A percentile compares a stretch with the other conserved stretches of the same genome.
phyloP scores from a whole-genome alignment of 1,140 invertebrate genomes.

The Leucophenga varia region DNA sequence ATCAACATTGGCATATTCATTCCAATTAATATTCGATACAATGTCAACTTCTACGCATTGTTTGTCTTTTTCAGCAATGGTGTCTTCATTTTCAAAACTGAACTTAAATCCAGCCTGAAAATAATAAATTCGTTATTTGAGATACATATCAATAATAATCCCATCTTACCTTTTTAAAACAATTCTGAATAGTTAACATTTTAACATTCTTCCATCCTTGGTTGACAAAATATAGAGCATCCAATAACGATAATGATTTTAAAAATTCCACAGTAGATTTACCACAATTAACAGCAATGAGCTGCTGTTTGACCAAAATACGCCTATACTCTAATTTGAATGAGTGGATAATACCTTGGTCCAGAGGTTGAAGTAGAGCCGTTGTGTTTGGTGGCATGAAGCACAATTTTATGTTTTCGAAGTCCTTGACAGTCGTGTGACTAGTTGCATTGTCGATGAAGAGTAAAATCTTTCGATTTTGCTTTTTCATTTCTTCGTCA shows the following conservation, averaged over 20 bases:
- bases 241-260: background rate
- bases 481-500: constrained; percentile 2
- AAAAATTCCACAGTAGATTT: constrained; percentile 1
- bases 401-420: background rate
- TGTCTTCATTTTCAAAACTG: no score
- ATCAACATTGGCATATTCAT: no score
- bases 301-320: background rate
- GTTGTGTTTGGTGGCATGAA: constrained; percentile 12
- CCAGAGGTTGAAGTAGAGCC: constrained; percentile 4
- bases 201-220: background rate
- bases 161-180: constrained; percentile 1
- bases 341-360: constrained; percentile 6
- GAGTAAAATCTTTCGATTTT: constrained; percentile 5
- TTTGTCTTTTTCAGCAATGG: no score
- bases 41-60: no score
- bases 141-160: no score
- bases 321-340: constrained; percentile 1
- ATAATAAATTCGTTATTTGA: constrained; percentile 1
- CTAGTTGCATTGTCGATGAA: constrained; percentile 10
- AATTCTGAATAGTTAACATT: background rate
- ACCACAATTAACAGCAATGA: background rate
- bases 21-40: no score
- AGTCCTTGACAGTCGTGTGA: constrained; percentile 1
- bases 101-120: no score
- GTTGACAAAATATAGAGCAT: background rate